Percentiles rank a stretch among this genome's conserved stretches.
These are phyloP conservation scores for Corythaeola cristata DNA, from an alignment of 2,113 vertebrate species.

Conservation along the genomic window DNA sequence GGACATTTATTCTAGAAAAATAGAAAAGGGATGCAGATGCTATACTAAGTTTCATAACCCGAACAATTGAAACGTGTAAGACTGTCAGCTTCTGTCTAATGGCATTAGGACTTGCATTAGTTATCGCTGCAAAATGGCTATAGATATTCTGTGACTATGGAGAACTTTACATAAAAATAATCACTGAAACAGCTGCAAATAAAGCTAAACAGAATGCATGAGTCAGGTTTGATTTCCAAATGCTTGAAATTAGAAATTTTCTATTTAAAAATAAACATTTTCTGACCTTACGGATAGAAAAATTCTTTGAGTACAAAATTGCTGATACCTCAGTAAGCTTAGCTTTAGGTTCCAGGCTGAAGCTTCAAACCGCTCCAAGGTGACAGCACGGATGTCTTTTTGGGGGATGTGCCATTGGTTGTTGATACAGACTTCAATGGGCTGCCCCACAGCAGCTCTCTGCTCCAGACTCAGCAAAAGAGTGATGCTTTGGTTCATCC, in stretches of 20 bases:
- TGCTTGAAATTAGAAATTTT: background rate
- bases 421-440: background rate
- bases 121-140: background rate
- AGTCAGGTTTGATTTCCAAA: background rate
- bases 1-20: background rate
- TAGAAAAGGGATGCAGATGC: background rate
- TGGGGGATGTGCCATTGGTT: background rate
- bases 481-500: background rate
- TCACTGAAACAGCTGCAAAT: background rate
- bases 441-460: background rate
- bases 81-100: background rate
- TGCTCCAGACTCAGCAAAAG: background rate
- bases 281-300: background rate
- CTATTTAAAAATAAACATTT: background rate
- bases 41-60: background rate
- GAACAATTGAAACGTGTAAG: background rate
- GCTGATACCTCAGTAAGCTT: background rate
- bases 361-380: background rate
- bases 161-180: background rate
- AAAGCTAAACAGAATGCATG: background rate
- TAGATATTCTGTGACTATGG: background rate
- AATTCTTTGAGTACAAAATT: background rate
- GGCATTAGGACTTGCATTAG: background rate
- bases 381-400: background rate
- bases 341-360: background rate